These are phyloP conservation scores for Colletes latitarsis DNA, from an alignment of 1,140 invertebrate genomes.

Conservation along the genomic window DNA sequence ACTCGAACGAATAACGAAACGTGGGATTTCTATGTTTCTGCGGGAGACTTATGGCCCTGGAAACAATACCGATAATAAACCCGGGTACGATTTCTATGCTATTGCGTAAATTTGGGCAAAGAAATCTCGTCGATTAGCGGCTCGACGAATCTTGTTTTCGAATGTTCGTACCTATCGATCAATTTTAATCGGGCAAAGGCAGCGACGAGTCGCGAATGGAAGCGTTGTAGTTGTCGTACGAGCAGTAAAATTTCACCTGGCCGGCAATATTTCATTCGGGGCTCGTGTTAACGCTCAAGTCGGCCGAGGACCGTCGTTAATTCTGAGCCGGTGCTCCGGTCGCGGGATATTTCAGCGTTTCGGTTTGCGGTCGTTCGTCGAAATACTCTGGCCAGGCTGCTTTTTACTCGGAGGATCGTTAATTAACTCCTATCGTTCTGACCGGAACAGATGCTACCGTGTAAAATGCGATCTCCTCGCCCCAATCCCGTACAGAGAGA, in stretches of 20 bases:
- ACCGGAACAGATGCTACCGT: slow-evolving; percentile 2
- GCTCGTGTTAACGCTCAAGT: slow-evolving; percentile 39
- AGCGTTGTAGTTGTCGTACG: no score
- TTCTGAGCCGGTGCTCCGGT: neutral
- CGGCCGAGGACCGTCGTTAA: slow-evolving; percentile 25
- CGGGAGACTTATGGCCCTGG: no score
- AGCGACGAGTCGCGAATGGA: neutral
- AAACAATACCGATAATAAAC: no score
- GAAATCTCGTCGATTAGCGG: no score
- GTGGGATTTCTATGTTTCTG: no score
- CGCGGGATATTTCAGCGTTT: slow-evolving; percentile 32
- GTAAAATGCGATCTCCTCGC: neutral
- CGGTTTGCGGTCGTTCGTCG: slow-evolving; percentile 28
- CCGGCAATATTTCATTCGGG: slow-evolving; percentile 42
- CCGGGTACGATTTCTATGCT: no score
- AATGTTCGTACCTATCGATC: no score
- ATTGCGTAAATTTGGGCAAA: no score
- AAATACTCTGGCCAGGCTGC: neutral
- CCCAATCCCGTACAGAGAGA: no score
- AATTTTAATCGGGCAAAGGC: no score
- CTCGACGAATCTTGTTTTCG: no score
- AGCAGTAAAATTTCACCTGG: neutral
- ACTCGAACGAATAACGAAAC: no score
- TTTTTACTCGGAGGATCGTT: slow-evolving; percentile 28
- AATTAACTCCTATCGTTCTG: slow-evolving; percentile 27